Base-by-base conservation (phyloP, 37 sponge, comb jelly and placozoan genomes). In the Dysidea cf. avara region DNA sequence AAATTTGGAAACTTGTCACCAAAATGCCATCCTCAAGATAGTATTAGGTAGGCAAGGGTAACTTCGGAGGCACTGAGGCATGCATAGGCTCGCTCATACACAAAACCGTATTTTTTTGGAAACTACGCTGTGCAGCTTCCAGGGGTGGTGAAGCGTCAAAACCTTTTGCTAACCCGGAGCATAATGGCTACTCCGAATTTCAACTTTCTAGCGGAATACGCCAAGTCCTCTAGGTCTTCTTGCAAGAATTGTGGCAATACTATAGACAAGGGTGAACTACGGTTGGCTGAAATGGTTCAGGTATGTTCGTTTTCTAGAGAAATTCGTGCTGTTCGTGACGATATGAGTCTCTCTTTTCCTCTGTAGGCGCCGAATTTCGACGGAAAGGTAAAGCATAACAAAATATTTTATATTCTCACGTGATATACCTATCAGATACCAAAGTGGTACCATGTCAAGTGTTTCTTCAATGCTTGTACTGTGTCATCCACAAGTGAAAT, bases 391-490 rank as follows among this genome's bases (percentile, higher is more conserved):
- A 40, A n/a, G n/a, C n/a, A n/a, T n/a, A n/a, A n/a, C n/a, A n/a
- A n/a, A n/a, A n/a, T n/a, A n/a, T n/a, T n/a, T n/a, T n/a, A 59
- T 24, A 13, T 18, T 59, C 13, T 20, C 20, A 13, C 20, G 12
- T 38, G 38, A 20, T 18, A 24, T 20, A 32, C 38, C 13, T 30
- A 18, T 17, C 43, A 86, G 84, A 78, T 86, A 33, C 93, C 93
- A 17, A 78, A 88, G 33, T 98, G 99, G 99, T 86, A 87, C 43
- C 99, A 98, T 54, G 86, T 75, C 56, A 64, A 61, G 18, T 98
- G 99, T 55, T 98, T 98, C 82, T 98, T 94, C 82, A 91, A 88
- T 79, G n/a, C n/a, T n/a, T n/a, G n/a, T n/a, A n/a, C n/a, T n/a
- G 80, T 71, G 20, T 49, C 39, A 22, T 68, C 82, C 24, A 74